Conservation (phyloP, 2,797 vertebrate genomes). For the Labeo calbasu region DNA sequence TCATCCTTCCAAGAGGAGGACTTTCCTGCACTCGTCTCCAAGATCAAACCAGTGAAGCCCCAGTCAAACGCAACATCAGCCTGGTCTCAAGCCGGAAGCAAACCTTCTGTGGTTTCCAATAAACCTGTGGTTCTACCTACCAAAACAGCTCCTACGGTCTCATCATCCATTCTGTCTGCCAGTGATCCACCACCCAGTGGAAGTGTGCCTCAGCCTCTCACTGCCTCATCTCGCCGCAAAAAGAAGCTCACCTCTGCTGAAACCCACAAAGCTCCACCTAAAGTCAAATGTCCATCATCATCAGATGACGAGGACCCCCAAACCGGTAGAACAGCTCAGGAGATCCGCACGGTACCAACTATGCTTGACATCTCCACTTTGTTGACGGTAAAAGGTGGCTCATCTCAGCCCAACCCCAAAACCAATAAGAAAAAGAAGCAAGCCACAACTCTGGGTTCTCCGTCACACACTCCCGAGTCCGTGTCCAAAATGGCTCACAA, state of each 20-base stretch:
- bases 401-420: slow-evolving; percentile 77
- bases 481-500: slow-evolving; percentile 72
- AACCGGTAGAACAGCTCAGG: slow-evolving; percentile 77
- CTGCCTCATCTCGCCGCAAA: slow-evolving; percentile 70
- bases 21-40: slow-evolving; percentile 94
- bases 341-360: slow-evolving; percentile 83
- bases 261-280: slow-evolving; percentile 65
- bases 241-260: slow-evolving; percentile 77
- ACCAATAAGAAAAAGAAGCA: slow-evolving; percentile 89
- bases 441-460: slow-evolving; percentile 53
- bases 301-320: slow-evolving; percentile 74
- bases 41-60: slow-evolving; percentile 75
- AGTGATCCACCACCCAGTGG: slow-evolving; percentile 51
- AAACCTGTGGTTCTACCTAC: slow-evolving; percentile 74
- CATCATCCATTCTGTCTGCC: slow-evolving; percentile 52
- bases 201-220: slow-evolving; percentile 67
- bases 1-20: slow-evolving; percentile 94
- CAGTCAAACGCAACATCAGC: slow-evolving; percentile 81
- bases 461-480: slow-evolving; percentile 59
- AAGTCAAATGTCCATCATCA: slow-evolving; percentile 70
- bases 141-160: slow-evolving; percentile 45
- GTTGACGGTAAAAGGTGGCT: slow-evolving; percentile 78
- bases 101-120: slow-evolving; percentile 65
- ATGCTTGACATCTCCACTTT: slow-evolving; percentile 89
- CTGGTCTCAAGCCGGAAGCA: slow-evolving; percentile 80